Evolutionary conservation across 2,888 invertebrate genomes (phyloP), one percentile per base, ranked within the genome.

Genomic region (Brachycybe producta): DNA sequence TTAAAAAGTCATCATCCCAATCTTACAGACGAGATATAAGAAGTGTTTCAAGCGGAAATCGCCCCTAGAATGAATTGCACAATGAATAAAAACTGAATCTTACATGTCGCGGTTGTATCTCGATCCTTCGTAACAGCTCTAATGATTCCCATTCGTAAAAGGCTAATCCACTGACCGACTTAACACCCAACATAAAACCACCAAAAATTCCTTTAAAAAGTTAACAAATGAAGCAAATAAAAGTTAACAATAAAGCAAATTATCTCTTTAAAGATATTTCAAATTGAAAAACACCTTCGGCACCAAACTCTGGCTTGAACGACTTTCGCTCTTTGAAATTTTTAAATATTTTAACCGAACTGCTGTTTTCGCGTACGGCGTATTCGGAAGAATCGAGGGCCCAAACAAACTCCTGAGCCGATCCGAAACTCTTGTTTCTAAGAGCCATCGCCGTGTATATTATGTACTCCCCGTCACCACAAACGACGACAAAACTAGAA

Each of bases 391-490:
- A 90, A 66, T 99, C 98, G 43, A 83, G 76, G 0, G 92, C 91
- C 98, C 98, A 99, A 0, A 97, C 97, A 66, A 99, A 99, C 71
- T 99, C 98, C 61, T 94, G 88, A 0, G 95, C 97, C 11, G 88
- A 82, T 1, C 98, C 98, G 65, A 97, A 99, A 1, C 94, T 94
- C 67, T 99, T 99, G 69, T 99, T 99, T 47, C 98, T 75, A 55
- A 99, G 72, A 0, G 97, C 97, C 94, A 98, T 95, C 0, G 98
- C 92, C 0, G 98, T 99, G 72, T 99, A 98, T 60, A 99, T 97
- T 43, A 99, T 98, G 68, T 95, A 99, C 67, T 99, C 98, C 13
- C 98, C 98, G 68, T 99, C 98, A 1, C 98, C 98, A 64, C 98
- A 98, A 2, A 97, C 97, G 0, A 95, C 97, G 3, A 87, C 81